Evolutionary conservation across 2,113 vertebrate species (phyloP).

Genomic region (Phyllopteryx taeniolatus): DNA sequence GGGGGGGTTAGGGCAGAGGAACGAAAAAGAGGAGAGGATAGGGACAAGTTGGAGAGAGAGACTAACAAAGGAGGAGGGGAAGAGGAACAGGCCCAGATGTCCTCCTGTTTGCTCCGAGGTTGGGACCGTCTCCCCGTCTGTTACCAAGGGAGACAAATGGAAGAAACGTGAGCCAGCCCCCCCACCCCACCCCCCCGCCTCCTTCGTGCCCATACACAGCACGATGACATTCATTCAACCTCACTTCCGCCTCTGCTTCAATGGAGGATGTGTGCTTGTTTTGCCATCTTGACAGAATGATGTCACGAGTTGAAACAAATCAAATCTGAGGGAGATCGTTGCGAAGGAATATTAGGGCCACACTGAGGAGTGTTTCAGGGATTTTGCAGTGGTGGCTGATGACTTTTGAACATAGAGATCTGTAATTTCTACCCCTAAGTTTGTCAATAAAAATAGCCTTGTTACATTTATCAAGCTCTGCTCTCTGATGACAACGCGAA

Average conservation of each 20-base stretch:
- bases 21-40: conserved; percentile 17
- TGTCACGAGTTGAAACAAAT: neutral
- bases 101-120: conserved; percentile 55
- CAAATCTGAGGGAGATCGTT: too few relatives aligned
- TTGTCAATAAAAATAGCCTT: too few relatives aligned
- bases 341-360: too few relatives aligned
- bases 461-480: too few relatives aligned
- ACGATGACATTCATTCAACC: conserved; percentile 29
- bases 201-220: neutral
- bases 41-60: conserved; percentile 15
- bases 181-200: too few relatives aligned
- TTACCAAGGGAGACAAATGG: conserved; percentile 69
- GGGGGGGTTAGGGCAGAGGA: neutral
- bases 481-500: too few relatives aligned
- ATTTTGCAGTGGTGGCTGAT: too few relatives aligned
- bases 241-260: conserved; percentile 30
- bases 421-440: too few relatives aligned
- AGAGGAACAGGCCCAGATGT: conserved; percentile 57
- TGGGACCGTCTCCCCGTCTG: conserved; percentile 50
- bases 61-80: conserved; percentile 7
- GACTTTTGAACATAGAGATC: too few relatives aligned
- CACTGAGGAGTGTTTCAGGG: too few relatives aligned
- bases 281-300: conserved; percentile 15
- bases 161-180: conserved; percentile 47
- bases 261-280: conserved; percentile 8